Percentiles rank a stretch among this genome's conserved stretches.
These are phyloP conservation scores for Erebia ligea DNA, from an alignment of 2,888 invertebrate genomes.

Conservation along the genomic window DNA sequence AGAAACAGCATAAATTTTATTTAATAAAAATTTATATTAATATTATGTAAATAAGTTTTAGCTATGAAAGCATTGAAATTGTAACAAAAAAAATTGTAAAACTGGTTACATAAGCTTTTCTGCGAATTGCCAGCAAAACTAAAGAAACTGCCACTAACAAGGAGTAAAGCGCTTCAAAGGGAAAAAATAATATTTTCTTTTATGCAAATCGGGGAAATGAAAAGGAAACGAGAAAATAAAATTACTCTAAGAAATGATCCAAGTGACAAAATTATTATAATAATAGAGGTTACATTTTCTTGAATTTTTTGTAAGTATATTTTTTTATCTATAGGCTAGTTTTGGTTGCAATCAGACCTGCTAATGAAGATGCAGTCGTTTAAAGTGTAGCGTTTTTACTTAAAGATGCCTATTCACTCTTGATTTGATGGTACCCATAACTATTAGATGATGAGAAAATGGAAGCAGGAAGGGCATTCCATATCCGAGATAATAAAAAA, in stretches of 20 bases:
- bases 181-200: background rate
- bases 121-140: background rate
- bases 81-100: background rate
- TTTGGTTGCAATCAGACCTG: too few relatives aligned
- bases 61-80: background rate
- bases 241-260: background rate
- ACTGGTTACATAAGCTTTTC: background rate
- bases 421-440: too few relatives aligned
- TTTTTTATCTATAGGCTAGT: too few relatives aligned
- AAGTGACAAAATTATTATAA: background rate
- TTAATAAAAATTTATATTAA: too few relatives aligned
- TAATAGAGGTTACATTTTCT: background rate
- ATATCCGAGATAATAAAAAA: too few relatives aligned
- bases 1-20: too few relatives aligned
- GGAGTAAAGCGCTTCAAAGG: slow-evolving; percentile 7
- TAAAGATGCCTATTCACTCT: too few relatives aligned
- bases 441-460: too few relatives aligned
- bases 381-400: too few relatives aligned
- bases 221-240: background rate
- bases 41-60: background rate
- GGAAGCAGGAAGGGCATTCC: too few relatives aligned
- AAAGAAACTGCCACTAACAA: background rate
- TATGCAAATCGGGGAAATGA: slow-evolving; percentile 1
- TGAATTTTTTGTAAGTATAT: background rate
- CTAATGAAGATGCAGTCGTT: too few relatives aligned